A percentile compares a stretch with the other conserved stretches of the same genome.
These are phyloP conservation scores for Meiosimyza decipiens DNA, from an alignment of 2,888 invertebrate species.

Conservation along the genomic window DNA sequence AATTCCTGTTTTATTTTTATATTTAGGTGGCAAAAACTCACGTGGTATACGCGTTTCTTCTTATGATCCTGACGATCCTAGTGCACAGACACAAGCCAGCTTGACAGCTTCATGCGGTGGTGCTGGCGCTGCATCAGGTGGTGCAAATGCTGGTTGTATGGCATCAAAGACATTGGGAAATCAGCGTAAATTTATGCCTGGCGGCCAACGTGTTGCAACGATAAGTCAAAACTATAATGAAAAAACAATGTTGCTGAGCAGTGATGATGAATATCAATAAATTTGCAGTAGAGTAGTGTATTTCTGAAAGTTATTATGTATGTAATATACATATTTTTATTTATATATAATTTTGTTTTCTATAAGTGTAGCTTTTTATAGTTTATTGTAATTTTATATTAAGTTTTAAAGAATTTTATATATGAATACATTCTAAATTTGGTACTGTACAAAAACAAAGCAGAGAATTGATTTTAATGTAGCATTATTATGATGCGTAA, in stretches of 20 bases:
- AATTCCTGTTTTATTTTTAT: not conserved
- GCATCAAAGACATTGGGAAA: slow-evolving; percentile 66
- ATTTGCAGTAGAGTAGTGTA: not conserved
- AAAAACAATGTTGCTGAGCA: slow-evolving; percentile 94
- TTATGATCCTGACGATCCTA: slow-evolving; percentile 77
- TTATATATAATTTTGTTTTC: too few relatives aligned
- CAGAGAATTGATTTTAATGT: slow-evolving; percentile 9
- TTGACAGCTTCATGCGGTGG: slow-evolving; percentile 51
- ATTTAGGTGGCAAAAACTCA: slow-evolving; percentile 72
- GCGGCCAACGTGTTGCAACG: slow-evolving; percentile 80
- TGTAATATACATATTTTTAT: not conserved
- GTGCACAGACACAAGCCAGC: slow-evolving; percentile 52
- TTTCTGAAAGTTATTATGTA: not conserved
- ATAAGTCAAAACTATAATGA: slow-evolving; percentile 91
- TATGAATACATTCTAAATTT: slow-evolving; percentile 37
- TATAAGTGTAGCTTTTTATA: slow-evolving; percentile 30
- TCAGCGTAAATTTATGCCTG: slow-evolving; percentile 71
- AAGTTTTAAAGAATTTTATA: slow-evolving; percentile 41
- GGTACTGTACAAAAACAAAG: slow-evolving; percentile 30
- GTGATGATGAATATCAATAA: slow-evolving; percentile 93
- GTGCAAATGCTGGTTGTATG: slow-evolving; percentile 64
- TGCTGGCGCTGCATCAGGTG: slow-evolving; percentile 56
- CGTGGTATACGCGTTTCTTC: slow-evolving; percentile 76
- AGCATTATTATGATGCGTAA: not conserved
- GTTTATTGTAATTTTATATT: slow-evolving; percentile 31